Evolutionary conservation across 23 tunicate species (phyloP), one percentile per base, ranked within the genome.

Genomic region (Trididemnum nubilum): DNA sequence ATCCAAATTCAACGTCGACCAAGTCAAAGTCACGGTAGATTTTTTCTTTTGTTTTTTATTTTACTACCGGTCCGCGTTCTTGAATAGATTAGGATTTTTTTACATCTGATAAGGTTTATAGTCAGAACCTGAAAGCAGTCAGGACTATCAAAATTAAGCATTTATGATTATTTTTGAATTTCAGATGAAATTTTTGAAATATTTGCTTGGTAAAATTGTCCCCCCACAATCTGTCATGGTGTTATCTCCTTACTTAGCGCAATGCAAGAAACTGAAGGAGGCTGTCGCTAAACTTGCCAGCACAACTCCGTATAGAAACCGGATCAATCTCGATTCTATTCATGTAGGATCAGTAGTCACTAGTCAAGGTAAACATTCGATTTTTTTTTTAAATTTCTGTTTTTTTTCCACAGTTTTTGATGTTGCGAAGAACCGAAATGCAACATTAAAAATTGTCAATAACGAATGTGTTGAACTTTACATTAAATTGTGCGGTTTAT

Each of bases 301-400:
- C 69, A n/a, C n/a, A n/a, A n/a, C n/a, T n/a, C n/a, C n/a, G n/a
- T 21, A 24, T 22, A n/a, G 7, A 21, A 26, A 49, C 26, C 70
- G 51, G 33, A 9, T n/a, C 33, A 32, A 72, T 25, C 29, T 81
- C 51, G 49, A 0, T 1, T 24, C 70, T 0, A 36, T 82, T n/a
- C 92, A 82, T 64, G 83, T 88, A n/a, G 92, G 92, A 1, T 66
- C 92, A 40, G 86, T 88, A 18, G 87, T 88, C n/a, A 82, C 92
- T n/a, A 88, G 92, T 5, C 92, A 88, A 88, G 92, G 92, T 88
- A 49, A 15, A 44, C 18, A 9, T 49, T 9, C 57, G 12, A 18
- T 49, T 18, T 22, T 49, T 12, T 49, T 9, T 18, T 49, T 49
- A 49, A n/a, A n/a, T n/a, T n/a, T n/a, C n/a, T n/a, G n/a, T n/a